Percentiles rank a stretch among this genome's conserved stretches.
Conservation (phyloP, 2,797 vertebrate genomes). For the Okamejei kenojei region DNA sequence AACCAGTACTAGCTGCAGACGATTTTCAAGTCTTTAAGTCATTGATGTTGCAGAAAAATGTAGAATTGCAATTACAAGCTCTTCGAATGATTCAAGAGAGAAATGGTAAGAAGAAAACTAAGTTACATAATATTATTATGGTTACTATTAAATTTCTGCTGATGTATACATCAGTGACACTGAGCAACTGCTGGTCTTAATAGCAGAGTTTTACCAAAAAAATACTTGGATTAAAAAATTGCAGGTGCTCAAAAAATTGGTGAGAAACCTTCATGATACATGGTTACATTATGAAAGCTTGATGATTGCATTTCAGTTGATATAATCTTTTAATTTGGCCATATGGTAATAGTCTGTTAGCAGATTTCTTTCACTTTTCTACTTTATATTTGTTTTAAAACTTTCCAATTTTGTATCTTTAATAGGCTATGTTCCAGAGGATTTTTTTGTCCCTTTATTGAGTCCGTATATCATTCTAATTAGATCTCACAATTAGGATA, state of each 20-base stretch:
- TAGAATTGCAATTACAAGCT: slow-evolving; percentile 95
- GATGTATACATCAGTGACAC: not conserved
- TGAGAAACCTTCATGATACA: not conserved
- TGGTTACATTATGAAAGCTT: not conserved
- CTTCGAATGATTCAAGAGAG: slow-evolving; percentile 88
- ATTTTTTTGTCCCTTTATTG: not conserved
- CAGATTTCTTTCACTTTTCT: too few species aligned
- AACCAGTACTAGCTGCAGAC: slow-evolving; percentile 85
- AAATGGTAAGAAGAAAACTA: slow-evolving; percentile 66
- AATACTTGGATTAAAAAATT: not conserved
- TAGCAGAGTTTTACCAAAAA: not conserved
- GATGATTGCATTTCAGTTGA: not conserved
- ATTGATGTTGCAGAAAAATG: slow-evolving; percentile 95
- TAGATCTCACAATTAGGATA: not conserved
- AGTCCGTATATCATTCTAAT: not conserved
- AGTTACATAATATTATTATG: not conserved
- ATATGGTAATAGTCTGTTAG: not conserved
- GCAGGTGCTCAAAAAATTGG: not conserved
- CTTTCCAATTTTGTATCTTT: not conserved
- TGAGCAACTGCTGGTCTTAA: not conserved
- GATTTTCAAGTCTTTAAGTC: slow-evolving; percentile 92
- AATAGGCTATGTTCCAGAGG: not conserved
- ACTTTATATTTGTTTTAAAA: not conserved
- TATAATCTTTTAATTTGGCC: not conserved
- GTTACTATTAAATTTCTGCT: not conserved